Base-by-base conservation (phyloP, 2,888 invertebrate genomes). In the Melinopterus prodromus region DNA sequence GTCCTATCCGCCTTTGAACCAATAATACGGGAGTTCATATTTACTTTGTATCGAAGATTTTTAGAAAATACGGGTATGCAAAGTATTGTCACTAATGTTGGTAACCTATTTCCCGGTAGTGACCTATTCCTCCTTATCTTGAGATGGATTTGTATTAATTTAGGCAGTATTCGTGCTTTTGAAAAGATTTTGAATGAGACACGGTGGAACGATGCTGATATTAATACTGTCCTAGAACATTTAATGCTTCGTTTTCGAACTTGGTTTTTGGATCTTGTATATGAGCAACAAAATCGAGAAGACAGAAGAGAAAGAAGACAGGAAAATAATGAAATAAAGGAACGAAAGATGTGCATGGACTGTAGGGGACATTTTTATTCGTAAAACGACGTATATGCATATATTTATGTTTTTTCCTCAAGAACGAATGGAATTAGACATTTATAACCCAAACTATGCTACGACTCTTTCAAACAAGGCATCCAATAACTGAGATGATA, bases 361-460 rank as follows among this genome's bases (percentile, higher is more conserved):
- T 79, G 79, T 35, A 36, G 70, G 16, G 79, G 79, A 37, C 77
- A 79, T 16, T 79, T 69, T 72, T 79, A 79, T 16, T 26, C 26
- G 3, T 26, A 26, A 26, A 26, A 26, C 1, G 1, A 26, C 26
- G 2, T 26, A 26, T 26, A 26, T 26, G 3, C 3, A 26, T 26
- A 26, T 26, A 2, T 26, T 26, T 3, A 26, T 26, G 26, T 26
- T 26, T 26, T 26, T 26, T 26, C 26, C 26, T 26, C 26, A 2
- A 26, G 26, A 26, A 26, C 26, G 3, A 26, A 26, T 26, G 26
- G 26, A 26, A 26, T 26, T 26, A 26, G 26, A 26, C 1, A 26
- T 26, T 26, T 26, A 3, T 26, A 26, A 26, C 26, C 26, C 26
- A 26, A 26, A 26, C 26, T 26, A 26, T 26, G 26, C 26, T 26